Conservation (phyloP, 2,888 invertebrate genomes). For the Peribatodes rhomboidaria region DNA sequence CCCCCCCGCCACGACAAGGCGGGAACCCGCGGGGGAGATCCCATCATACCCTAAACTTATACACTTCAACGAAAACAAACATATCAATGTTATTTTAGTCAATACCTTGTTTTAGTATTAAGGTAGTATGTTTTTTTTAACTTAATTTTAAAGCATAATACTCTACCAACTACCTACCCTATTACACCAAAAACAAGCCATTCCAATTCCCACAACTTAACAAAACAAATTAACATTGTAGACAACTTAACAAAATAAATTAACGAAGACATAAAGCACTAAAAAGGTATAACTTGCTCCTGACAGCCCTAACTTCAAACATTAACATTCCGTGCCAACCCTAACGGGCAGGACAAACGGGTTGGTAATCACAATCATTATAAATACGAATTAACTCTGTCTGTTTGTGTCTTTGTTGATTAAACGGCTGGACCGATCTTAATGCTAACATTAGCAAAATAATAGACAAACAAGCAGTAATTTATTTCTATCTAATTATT, state of each 20-base stretch:
- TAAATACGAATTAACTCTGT: not conserved
- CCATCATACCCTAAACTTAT: no score
- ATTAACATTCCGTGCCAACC: conserved; percentile 49
- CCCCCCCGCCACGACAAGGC: no score
- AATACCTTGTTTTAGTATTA: no score
- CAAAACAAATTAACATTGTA: conserved; percentile 42
- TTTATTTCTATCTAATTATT: no score
- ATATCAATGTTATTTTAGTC: no score
- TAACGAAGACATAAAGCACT: conserved; percentile 46
- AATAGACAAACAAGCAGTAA: no score
- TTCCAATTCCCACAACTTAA: conserved; percentile 15
- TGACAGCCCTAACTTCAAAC: conserved; percentile 43
- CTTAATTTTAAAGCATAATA: no score
- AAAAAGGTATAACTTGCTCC: conserved; percentile 44
- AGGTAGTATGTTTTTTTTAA: no score
- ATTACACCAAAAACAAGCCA: not conserved
- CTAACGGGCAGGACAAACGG: conserved; percentile 49
- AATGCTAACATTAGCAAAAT: no score
- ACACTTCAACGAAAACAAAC: no score
- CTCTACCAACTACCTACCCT: not conserved
- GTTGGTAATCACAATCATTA: conserved; percentile 10
- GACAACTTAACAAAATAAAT: conserved; percentile 45
- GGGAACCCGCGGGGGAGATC: no score
- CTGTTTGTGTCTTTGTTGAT: not conserved
- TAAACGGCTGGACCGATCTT: not conserved